These are phyloP conservation scores for Podarcis muralis DNA, from an alignment of 2,113 vertebrate species.

Conservation along the genomic window DNA sequence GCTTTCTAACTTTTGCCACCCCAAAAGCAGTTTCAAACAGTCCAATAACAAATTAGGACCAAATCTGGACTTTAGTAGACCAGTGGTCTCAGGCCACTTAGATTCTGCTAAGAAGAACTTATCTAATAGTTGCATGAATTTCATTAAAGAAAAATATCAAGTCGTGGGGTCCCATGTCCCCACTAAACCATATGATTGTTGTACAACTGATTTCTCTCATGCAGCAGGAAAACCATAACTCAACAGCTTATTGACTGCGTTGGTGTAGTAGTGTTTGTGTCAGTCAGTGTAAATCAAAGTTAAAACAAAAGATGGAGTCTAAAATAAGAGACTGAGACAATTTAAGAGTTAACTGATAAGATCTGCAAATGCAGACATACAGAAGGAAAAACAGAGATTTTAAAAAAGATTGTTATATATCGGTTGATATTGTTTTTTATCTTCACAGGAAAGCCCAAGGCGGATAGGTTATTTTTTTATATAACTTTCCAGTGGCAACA, in stretches of 20 bases:
- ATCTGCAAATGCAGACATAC: not conserved
- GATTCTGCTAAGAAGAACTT: not conserved
- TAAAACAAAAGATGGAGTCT: not conserved
- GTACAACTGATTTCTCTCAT: not conserved
- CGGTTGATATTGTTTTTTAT: slow-evolving; percentile 13
- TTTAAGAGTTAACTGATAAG: not conserved
- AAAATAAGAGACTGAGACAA: not conserved
- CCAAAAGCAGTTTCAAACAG: not conserved
- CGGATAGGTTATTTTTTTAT: slow-evolving; percentile 10
- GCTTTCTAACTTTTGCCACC: not conserved
- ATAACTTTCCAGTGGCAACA: slow-evolving; percentile 28
- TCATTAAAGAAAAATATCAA: not conserved
- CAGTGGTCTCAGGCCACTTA: not conserved
- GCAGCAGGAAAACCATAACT: not conserved
- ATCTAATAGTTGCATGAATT: not conserved
- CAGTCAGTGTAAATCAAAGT: not conserved
- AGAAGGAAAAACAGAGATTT: not conserved
- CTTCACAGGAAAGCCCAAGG: slow-evolving; percentile 11
- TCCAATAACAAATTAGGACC: not conserved
- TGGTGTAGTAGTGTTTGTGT: not conserved
- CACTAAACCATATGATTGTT: not conserved
- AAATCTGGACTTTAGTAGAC: not conserved
- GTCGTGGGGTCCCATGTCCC: not conserved
- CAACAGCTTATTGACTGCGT: not conserved
- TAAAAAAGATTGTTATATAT: not conserved